Evolutionary conservation across 2,888 invertebrate species (phyloP), one percentile per base, ranked within the genome.

Genomic region (Tinea semifulvella): DNA sequence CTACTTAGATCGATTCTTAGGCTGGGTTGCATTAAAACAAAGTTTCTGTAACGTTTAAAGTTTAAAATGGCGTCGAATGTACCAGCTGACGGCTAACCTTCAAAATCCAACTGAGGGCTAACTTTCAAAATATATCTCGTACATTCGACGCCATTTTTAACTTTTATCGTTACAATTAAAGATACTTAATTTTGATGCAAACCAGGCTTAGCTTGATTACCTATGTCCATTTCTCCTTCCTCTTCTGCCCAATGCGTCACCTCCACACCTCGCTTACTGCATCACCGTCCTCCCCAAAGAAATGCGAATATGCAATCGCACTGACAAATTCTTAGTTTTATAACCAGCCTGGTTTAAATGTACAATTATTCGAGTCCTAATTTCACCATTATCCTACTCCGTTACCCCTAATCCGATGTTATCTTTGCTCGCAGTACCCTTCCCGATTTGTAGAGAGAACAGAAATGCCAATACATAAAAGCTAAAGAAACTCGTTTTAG

Each of bases 291-390:
- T 50, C 47, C 49, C 50, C 50, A 50, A 44, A 52, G 48, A 52
- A 31, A 31, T 31, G 31, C 13, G 31, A 31, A 36, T 36, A 52
- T 47, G 48, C 49, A 49, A 52, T 49, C 47, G 17, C 35, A 16
- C 35, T 35, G 10, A 35, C 17, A 6, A 16, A 10, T 18, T 18
- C 36, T 36, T 74, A 81, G 81, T 82, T 82, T 82, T 82, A 82
- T 71, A 82, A 81, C 81, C 81, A 66, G 69, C 64, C 61, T 70
- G 80, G 79, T 79, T 80, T 72, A 64, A 55, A 62, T 62, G 60
- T 51, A 51, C 50, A 56, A 56, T 22, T 11, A 20, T 31, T 22
- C 40, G 13, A 20, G 36, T 18, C 40, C 17, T n/a, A n/a, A n/a
- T n/a, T n/a, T n/a, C 13, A 20, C 38, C 38, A 20, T 40, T 22